Evolutionary conservation across 2,797 vertebrate genomes (phyloP).

Genomic region (Emys orbicularis): DNA sequence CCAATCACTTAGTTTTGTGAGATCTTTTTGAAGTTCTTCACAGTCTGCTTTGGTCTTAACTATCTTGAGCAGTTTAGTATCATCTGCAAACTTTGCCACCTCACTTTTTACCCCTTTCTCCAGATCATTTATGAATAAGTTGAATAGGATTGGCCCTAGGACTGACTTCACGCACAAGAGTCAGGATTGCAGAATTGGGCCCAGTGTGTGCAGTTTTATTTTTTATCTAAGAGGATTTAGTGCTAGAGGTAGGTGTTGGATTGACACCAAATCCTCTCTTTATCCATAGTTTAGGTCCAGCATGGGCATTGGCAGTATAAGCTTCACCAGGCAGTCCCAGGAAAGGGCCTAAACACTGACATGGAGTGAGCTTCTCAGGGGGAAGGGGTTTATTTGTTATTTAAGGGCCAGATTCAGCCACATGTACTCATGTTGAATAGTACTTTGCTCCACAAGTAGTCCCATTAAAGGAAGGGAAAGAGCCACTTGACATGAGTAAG

Average conservation of each 20-base stretch:
- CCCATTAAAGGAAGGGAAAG: not conserved
- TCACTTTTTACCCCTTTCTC: no score
- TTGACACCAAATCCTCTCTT: not conserved
- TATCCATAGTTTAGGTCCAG: not conserved
- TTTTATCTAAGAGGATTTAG: not conserved
- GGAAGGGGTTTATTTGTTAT: not conserved
- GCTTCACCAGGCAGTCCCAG: not conserved
- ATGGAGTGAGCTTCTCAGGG: not conserved
- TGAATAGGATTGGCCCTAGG: no score
- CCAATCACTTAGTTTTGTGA: no score
- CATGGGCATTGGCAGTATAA: not conserved
- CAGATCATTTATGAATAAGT: no score
- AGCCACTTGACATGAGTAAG: rapidly evolving
- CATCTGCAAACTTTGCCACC: no score
- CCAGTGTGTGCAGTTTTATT: rapidly evolving
- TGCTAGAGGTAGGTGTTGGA: not conserved
- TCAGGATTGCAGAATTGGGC: not conserved
- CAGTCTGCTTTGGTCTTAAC: no score
- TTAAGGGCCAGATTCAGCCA: rapidly evolving
- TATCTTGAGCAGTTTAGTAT: no score
- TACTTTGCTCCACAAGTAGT: not conserved
- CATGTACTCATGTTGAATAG: not conserved
- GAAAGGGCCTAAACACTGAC: not conserved
- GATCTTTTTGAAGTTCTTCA: no score
- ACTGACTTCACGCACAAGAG: not conserved